A percentile compares a stretch with the other conserved stretches of the same genome.
Conservation (phyloP, 2,797 vertebrate genomes). For the Argyrosomus regius region DNA sequence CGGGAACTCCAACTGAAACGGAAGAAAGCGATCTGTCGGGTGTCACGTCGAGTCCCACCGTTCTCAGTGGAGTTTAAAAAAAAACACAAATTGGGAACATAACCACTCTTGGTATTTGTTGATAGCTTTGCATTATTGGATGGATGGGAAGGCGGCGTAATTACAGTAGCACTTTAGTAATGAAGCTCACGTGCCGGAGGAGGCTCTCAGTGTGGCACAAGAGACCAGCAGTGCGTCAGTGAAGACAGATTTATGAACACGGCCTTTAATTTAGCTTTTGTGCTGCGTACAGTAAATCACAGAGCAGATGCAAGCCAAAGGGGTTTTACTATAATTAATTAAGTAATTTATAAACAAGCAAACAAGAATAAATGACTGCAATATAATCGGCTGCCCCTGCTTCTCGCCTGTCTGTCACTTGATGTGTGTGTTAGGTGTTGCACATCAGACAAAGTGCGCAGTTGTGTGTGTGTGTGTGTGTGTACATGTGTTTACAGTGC, state of each 20-base stretch:
- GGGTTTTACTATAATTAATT: constrained; percentile 72
- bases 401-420: constrained; percentile 21
- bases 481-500: constrained; percentile 2
- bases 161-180: constrained; percentile 43
- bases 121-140: constrained; percentile 29
- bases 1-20: constrained; percentile 51
- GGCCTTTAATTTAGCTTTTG: constrained; percentile 61
- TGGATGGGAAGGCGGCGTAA: constrained; percentile 33
- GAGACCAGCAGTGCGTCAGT: constrained; percentile 39
- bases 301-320: constrained; percentile 58
- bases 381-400: constrained; percentile 42
- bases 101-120: constrained; percentile 7
- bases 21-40: constrained; percentile 56
- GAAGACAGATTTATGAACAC: constrained; percentile 68
- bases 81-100: not conserved
- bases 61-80: constrained; percentile 1
- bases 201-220: constrained; percentile 22
- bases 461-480: not conserved
- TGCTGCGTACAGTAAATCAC: constrained; percentile 60
- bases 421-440: constrained; percentile 14
- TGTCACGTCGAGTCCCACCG: constrained; percentile 44
- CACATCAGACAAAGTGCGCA: not conserved
- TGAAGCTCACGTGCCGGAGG: constrained; percentile 42
- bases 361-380: constrained; percentile 65
- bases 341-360: constrained; percentile 74